Percentiles rank a stretch among this genome's conserved stretches.
Conservation (phyloP, 2,888 invertebrate species). For the Pyrgus malvae region DNA sequence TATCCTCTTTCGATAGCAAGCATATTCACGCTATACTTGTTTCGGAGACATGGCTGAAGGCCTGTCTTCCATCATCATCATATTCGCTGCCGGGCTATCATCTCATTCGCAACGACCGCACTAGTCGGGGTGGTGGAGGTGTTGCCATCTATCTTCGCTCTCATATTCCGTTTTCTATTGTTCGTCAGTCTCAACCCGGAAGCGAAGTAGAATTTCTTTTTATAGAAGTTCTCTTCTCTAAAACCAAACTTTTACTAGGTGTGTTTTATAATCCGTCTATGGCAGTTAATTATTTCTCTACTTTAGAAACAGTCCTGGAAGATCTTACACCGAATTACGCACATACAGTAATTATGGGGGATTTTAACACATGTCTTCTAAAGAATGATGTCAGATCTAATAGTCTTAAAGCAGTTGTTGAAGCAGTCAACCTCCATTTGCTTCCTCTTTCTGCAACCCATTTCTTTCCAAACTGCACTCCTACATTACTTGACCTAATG, state of each 20-base stretch:
- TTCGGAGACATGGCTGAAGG: background rate
- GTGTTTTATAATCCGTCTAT: background rate
- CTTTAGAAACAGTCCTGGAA: background rate
- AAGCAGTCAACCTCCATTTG: background rate
- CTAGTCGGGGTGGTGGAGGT: background rate
- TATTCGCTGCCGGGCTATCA: background rate
- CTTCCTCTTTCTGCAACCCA: conserved; percentile 4
- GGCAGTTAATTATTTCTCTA: background rate
- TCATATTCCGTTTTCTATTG: background rate
- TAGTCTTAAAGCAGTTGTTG: background rate
- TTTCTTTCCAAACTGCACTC: background rate
- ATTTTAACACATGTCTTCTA: background rate
- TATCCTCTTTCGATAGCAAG: background rate
- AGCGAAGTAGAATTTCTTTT: background rate
- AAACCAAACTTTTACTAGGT: background rate
- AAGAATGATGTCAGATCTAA: background rate
- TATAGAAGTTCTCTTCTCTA: background rate
- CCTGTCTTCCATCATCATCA: background rate
- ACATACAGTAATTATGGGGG: background rate
- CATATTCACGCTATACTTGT: background rate
- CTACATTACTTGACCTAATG: background rate
- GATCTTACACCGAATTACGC: background rate
- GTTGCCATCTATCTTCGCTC: background rate
- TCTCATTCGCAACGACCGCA: background rate
- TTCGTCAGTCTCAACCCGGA: background rate